Percentiles rank a stretch among this genome's conserved stretches.
Evolutionary conservation across 1,140 invertebrate genomes (phyloP).

Genomic region (Zaprionus taronus): DNA sequence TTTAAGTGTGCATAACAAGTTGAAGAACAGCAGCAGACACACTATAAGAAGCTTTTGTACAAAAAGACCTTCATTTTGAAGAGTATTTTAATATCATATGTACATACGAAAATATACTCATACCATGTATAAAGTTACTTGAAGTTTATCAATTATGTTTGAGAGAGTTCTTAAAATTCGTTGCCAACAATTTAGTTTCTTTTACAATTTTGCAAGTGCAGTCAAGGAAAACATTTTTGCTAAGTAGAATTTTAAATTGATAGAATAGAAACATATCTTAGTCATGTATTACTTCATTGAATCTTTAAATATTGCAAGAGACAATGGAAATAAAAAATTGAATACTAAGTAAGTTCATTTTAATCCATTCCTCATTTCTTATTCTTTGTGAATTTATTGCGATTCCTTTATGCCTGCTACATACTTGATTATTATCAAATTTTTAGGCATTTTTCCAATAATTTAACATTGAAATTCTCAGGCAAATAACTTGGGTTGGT

Average conservation of each 20-base stretch:
- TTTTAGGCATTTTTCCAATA: not conserved
- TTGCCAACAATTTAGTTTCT: not conserved
- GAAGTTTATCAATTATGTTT: not conserved
- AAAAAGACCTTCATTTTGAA: not conserved
- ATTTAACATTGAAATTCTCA: not conserved
- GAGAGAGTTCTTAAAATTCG: not conserved
- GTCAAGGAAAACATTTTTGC: not conserved
- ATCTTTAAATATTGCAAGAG: too few species aligned
- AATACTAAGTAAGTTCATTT: too few species aligned
- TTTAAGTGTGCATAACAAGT: slow-evolving; percentile 5
- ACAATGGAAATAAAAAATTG: too few species aligned
- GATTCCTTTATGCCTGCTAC: not conserved
- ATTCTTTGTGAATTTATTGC: not conserved
- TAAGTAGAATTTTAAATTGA: not conserved
- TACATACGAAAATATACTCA: not conserved
- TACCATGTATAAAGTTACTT: not conserved
- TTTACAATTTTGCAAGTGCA: not conserved
- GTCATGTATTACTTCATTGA: not conserved
- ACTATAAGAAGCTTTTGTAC: not conserved
- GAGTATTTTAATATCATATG: not conserved
- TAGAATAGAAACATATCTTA: not conserved
- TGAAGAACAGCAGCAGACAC: not conserved
- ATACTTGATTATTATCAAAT: not conserved
- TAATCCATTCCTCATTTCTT: not conserved
- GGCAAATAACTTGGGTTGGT: not conserved